These are phyloP conservation scores for Sylvilagus bachmani DNA, from an alignment of 2,113 vertebrate species.

Conservation along the genomic window DNA sequence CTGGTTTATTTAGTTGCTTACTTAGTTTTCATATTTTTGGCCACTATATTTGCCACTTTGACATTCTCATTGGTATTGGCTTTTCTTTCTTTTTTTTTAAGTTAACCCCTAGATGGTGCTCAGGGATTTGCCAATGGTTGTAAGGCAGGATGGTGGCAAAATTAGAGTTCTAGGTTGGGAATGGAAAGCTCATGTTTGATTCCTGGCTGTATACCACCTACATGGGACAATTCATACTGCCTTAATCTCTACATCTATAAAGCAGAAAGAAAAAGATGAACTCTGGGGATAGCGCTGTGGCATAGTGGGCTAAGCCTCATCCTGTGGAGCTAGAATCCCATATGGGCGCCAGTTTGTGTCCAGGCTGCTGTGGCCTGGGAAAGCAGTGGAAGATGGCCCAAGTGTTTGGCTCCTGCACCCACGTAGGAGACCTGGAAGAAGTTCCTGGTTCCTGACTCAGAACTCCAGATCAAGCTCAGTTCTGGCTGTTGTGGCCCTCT, in stretches of 20 bases:
- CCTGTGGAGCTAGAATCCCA: no score
- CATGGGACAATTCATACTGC: background rate
- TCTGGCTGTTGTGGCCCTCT: no score
- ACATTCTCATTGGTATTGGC: background rate
- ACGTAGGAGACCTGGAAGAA: no score
- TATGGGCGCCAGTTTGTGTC: no score
- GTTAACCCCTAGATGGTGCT: background rate
- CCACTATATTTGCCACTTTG: background rate
- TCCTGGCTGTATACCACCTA: background rate
- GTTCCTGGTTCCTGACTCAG: no score
- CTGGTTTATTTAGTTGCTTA: conserved; percentile 40
- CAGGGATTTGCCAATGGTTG: background rate
- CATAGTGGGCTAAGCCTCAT: no score
- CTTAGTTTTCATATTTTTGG: background rate
- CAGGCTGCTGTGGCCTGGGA: no score
- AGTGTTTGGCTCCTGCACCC: no score
- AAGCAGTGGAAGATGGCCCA: no score
- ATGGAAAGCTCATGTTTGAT: background rate
- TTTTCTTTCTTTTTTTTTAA: background rate
- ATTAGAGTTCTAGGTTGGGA: background rate
- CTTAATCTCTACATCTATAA: background rate
- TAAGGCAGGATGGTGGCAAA: background rate
- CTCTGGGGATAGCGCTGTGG: background rate
- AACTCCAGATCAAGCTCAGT: no score
- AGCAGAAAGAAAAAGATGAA: background rate